Evolutionary conservation across 2,888 invertebrate species (phyloP).

Genomic region (Latrodectus elegans): DNA sequence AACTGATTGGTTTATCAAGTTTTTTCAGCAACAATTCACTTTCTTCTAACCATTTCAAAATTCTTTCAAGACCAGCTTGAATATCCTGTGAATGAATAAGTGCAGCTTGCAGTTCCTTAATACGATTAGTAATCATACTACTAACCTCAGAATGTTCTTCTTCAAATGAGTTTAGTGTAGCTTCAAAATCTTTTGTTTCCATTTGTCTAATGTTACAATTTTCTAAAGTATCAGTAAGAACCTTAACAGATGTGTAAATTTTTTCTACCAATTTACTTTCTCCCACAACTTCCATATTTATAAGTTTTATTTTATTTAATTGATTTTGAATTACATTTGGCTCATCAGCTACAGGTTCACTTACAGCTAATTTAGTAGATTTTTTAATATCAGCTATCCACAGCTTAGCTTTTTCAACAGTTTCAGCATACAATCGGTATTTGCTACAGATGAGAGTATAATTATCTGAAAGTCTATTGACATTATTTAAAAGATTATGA

Average conservation of each 20-base stretch:
- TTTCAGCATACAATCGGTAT: constrained; percentile 86
- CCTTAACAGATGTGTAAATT: constrained; percentile 80
- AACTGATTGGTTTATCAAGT: constrained; percentile 87
- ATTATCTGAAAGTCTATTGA: constrained; percentile 87
- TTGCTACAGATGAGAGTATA: constrained; percentile 85
- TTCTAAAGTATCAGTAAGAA: constrained; percentile 79
- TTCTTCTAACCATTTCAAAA: constrained; percentile 89
- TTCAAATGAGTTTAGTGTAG: constrained; percentile 85
- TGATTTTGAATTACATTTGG: constrained; percentile 91
- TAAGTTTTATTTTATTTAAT: constrained; percentile 85
- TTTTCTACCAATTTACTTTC: constrained; percentile 90
- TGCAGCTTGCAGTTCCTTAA: constrained; percentile 89
- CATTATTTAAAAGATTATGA: constrained; percentile 86
- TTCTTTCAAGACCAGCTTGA: constrained; percentile 91
- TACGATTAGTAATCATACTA: constrained; percentile 84
- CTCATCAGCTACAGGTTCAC: constrained; percentile 89
- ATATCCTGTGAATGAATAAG: constrained; percentile 94
- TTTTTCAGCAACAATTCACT: constrained; percentile 86
- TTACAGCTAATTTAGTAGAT: constrained; percentile 83
- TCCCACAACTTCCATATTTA: constrained; percentile 90
- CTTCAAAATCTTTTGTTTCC: constrained; percentile 86
- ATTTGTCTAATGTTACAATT: constrained; percentile 85
- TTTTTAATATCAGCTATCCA: constrained; percentile 89
- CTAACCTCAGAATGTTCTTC: constrained; percentile 85
- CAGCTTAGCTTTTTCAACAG: constrained; percentile 84